phyloP scores from a whole-genome alignment of 2,888 invertebrate species.

The Himalopsyche kuldschensis region DNA sequence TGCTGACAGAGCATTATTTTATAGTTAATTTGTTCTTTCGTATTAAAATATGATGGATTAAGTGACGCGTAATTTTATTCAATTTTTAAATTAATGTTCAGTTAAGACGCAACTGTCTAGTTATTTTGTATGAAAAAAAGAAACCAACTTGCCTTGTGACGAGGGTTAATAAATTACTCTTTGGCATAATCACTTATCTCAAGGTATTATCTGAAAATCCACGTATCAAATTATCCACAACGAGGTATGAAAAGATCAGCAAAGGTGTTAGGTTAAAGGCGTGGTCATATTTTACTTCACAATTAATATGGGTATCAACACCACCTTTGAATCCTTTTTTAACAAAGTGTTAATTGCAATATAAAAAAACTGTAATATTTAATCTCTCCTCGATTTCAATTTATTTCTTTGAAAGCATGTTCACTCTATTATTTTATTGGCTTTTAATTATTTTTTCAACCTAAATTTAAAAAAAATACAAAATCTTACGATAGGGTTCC shows the following conservation, averaged over 20 bases:
- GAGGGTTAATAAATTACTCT: constrained; percentile 26
- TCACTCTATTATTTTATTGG: too few relatives aligned
- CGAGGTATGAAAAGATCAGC: not conserved
- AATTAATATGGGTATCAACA: constrained; percentile 25
- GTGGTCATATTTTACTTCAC: constrained; percentile 6
- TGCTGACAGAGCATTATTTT: too few relatives aligned
- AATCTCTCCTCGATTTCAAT: not conserved
- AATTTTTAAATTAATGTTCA: not conserved
- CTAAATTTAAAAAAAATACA: too few relatives aligned
- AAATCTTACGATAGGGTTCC: too few relatives aligned
- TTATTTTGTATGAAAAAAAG: not conserved
- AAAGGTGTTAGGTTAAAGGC: constrained; percentile 31
- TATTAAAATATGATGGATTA: too few relatives aligned
- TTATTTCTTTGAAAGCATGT: too few relatives aligned
- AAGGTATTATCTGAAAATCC: constrained; percentile 23
- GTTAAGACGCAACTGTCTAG: not conserved
- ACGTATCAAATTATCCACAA: constrained; percentile 15
- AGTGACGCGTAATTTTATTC: not conserved
- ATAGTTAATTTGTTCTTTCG: too few relatives aligned
- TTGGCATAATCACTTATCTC: constrained; percentile 2
- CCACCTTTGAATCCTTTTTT: constrained; percentile 18
- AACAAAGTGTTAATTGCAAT: constrained; percentile 24
- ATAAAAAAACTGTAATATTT: not conserved
- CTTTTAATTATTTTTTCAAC: too few relatives aligned
- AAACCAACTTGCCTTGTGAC: constrained; percentile 12